Base-by-base conservation (phyloP, 2,113 vertebrate genomes). In the Osmerus mordax region DNA sequence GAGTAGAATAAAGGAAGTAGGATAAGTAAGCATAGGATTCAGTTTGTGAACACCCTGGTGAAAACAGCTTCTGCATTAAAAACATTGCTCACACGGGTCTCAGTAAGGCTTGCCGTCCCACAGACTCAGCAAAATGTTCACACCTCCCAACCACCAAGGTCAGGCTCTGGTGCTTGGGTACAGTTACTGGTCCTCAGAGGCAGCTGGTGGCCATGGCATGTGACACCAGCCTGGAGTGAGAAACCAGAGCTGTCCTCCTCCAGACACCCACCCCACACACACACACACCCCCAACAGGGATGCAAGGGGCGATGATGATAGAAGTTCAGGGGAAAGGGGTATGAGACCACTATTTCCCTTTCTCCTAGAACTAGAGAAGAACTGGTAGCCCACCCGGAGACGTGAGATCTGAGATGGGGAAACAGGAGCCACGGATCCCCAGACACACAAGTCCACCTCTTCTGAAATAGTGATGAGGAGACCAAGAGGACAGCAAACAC, bases 61-160 rank as follows among this genome's bases (percentile, higher is more conserved):
- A 47, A 47, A 47, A 9, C 8, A 47, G 41, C 41, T 47, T 12
- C 41, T 47, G 41, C 41, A 47, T 47, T 47, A 1, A 9, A 47
- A 47, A 12, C 41, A 36, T 36, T 36, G 32, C 32, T 36, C 32
- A 9, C 41, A 47, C 9, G 9, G 41, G 8, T 47, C 41, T 12
- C 9, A 47, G 41, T 47, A 47, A 47, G 41, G 41, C 41, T 12
- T 12, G 41, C 41, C 41, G 2, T 47, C 8, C 9, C 41, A 9
- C 41, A 7, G 1, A 11, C 41, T 47, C 41, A 47, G 65, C 61
- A 76, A 67, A 59, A 76, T 19, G 55, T 32, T 77, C 75, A 73
- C 53, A 66, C 60, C 72, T 54, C 73, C 36, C 52, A 67, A 70
- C 4, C 54, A 68, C 70, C 59, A 62, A 75, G 80, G 67, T 75